Evolutionary conservation across 2,888 invertebrate species (phyloP), one percentile per base, ranked within the genome.

Genomic region (Thereva nobilitata): DNA sequence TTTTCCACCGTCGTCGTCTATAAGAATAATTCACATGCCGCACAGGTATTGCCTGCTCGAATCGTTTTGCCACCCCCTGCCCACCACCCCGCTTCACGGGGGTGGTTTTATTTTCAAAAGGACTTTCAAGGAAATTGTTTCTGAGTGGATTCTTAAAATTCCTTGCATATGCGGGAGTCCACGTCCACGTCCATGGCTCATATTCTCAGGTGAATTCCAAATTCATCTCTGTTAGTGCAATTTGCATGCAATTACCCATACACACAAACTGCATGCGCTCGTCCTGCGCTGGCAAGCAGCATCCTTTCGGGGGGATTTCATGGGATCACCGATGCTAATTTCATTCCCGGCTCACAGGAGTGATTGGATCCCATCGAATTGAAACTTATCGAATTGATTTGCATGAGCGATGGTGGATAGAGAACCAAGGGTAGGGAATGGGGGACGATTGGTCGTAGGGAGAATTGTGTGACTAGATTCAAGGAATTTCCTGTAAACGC

Each of bases 231-330:
- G 40, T 23, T 40, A 50, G 50, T 40, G 41, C 61, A 50, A 61
- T 61, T 61, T 61, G 61, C 61, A 61, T 61, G 61, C 61, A 61
- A 61, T 61, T 61, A 50, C 61, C 61, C 50, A 34, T 41, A 50
- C 41, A 50, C 41, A 61, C 50, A 49, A 59, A 61, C 61, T 61
- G 49, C 47, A 41, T 50, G 38, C 50, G 61, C 41, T 50, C 61
- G 50, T 50, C 50, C 50, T 12, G 35, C 40, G 41, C 49, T 50
- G 50, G 40, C 4, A 35, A 7, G 10, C 40, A n/a, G 50, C 34
- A 40, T 41, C 10, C 40, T 5, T 7, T 12, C 47, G n/a, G 50
- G 50, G 4, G n/a, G 45, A 37, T 37, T 61, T 50, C 61, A 50
- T 38, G 34, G 49, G 41, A 49, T 50, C 61, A 40, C 49, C 23